phyloP scores from a whole-genome alignment of 92 coral and sea anemone species.

The Porites evermanni region DNA sequence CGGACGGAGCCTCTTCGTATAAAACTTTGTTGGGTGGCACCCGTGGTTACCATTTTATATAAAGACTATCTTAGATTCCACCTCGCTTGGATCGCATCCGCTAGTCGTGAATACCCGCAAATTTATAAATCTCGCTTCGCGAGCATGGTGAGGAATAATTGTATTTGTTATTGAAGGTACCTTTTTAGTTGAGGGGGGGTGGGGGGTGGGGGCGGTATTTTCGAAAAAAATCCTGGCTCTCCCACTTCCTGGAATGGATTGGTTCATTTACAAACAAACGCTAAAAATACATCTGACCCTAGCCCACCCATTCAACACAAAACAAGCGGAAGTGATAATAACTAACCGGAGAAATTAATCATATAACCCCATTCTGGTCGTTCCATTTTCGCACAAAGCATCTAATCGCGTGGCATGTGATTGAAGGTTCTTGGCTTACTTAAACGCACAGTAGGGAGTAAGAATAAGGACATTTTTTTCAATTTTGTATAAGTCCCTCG shows the following conservation, averaged over 20 bases:
- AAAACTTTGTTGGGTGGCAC: too few species aligned
- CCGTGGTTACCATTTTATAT: too few species aligned
- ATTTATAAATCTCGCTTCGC: too few species aligned
- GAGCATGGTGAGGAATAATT: too few species aligned
- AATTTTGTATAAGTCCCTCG: not conserved
- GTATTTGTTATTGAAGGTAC: not conserved
- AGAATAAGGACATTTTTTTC: not conserved
- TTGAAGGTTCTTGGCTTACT: not conserved
- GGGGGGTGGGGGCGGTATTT: too few species aligned
- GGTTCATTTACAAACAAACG: not conserved
- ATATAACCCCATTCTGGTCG: too few species aligned
- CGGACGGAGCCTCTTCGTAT: too few species aligned
- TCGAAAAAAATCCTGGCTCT: not conserved
- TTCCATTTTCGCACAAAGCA: not conserved
- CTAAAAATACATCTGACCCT: slow-evolving; percentile 1
- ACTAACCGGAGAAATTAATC: not conserved
- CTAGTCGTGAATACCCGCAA: too few species aligned
- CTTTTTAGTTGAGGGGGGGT: not conserved
- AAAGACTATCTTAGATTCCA: too few species aligned
- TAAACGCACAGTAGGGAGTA: not conserved
- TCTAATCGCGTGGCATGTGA: not conserved
- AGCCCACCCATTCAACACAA: not conserved
- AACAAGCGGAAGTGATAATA: slow-evolving; percentile 16
- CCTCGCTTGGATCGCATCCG: too few species aligned
- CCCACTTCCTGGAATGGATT: slow-evolving; percentile 23